A percentile compares a stretch with the other conserved stretches of the same genome.
phyloP scores from a whole-genome alignment of 1,140 invertebrate genomes.

The Heliothis virescens region DNA sequence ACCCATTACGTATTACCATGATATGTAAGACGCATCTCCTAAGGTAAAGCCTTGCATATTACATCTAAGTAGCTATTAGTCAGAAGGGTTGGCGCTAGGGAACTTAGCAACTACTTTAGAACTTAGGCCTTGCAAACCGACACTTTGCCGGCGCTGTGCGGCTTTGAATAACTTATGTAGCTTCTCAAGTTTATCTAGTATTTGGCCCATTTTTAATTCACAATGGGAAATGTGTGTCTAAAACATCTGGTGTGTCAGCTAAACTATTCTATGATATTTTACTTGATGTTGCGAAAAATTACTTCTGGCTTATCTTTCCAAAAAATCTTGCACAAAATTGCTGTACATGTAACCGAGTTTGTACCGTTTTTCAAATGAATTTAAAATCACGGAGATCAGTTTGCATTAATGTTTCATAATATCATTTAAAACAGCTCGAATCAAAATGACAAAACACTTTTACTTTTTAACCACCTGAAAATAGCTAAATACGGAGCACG shows the following conservation, averaged over 20 bases:
- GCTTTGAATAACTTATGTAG: slow-evolving; percentile 40
- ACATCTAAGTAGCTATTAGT: slow-evolving; percentile 22
- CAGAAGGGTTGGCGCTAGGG: neutral
- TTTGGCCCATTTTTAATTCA: slow-evolving; percentile 34
- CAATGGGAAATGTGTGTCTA: slow-evolving; percentile 1
- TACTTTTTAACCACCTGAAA: too few relatives aligned
- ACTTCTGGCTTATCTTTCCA: too few relatives aligned
- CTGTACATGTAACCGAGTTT: too few relatives aligned
- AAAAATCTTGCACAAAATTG: neutral
- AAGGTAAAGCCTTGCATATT: neutral
- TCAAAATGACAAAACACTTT: too few relatives aligned
- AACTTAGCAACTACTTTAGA: slow-evolving; percentile 35
- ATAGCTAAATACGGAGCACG: too few relatives aligned
- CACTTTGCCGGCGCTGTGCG: slow-evolving; percentile 27
- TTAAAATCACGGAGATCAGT: too few relatives aligned
- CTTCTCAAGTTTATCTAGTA: slow-evolving; percentile 20
- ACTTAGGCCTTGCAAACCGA: slow-evolving; percentile 27
- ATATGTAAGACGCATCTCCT: neutral
- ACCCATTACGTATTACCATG: neutral
- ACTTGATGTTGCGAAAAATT: neutral
- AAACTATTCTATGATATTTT: neutral
- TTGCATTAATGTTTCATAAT: too few relatives aligned
- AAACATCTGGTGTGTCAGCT: neutral
- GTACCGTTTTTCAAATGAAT: too few relatives aligned
- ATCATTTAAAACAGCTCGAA: too few relatives aligned